These are phyloP conservation scores for Hyposmocoma kahamanoa DNA, from an alignment of 1,140 invertebrate genomes.

Conservation along the genomic window DNA sequence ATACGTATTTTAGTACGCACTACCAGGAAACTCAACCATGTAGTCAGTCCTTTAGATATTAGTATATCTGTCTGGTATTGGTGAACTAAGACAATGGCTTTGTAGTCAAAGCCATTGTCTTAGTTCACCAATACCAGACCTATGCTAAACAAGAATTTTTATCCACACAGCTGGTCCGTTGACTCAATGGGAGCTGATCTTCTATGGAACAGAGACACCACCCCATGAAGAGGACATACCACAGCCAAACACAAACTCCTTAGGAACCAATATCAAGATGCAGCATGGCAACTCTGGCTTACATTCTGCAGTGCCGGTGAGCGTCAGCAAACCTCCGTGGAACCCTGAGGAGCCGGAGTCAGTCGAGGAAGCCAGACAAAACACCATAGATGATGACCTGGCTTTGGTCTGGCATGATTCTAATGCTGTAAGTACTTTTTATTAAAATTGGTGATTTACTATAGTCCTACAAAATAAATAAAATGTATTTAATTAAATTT, in stretches of 20 bases:
- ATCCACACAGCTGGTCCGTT: slow-evolving; percentile 62
- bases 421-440: slow-evolving; percentile 37
- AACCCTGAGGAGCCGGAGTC: slow-evolving; percentile 24
- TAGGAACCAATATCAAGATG: slow-evolving; percentile 14
- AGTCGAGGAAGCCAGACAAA: slow-evolving; percentile 35
- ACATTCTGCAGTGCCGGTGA: neutral
- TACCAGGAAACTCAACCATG: no score
- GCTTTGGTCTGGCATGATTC: slow-evolving; percentile 52
- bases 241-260: slow-evolving; percentile 35
- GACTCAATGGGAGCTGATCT: slow-evolving; percentile 82
- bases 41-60: no score
- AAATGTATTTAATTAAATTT: neutral
- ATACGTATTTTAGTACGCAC: no score
- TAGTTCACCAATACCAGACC: no score
- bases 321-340: slow-evolving; percentile 23
- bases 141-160: no score
- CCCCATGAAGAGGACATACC: slow-evolving; percentile 72
- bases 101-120: no score
- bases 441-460: neutral
- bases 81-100: no score
- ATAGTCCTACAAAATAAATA: no score
- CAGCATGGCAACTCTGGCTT: neutral
- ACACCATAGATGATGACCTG: slow-evolving; percentile 49
- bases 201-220: slow-evolving; percentile 84
- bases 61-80: no score